phyloP scores from a whole-genome alignment of 2,888 invertebrate genomes.

The Drosophila niveifrons region DNA sequence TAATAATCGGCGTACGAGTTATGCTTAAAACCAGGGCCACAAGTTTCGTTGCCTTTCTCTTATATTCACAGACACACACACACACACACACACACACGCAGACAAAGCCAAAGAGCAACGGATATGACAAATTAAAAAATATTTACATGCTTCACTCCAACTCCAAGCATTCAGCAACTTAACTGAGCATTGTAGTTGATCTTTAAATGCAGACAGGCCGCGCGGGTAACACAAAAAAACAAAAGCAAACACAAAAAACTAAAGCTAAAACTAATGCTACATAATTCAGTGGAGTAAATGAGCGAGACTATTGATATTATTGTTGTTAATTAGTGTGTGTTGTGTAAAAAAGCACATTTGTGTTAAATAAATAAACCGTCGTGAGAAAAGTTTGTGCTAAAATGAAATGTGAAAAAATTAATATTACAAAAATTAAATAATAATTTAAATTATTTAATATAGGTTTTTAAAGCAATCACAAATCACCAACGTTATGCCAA shows the following conservation, averaged over 20 bases:
- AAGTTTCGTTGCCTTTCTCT: conserved; percentile 7
- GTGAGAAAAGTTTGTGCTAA: conserved; percentile 30
- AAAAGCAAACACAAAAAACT: conserved; percentile 32
- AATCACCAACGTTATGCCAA: conserved; percentile 27
- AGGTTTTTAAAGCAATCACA: conserved; percentile 28
- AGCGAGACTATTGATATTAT: conserved; percentile 36
- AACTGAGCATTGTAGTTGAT: conserved; percentile 46
- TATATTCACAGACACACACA: conserved; percentile 7
- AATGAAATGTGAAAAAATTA: conserved; percentile 29
- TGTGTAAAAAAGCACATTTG: conserved; percentile 69
- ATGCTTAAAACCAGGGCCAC: conserved; percentile 16
- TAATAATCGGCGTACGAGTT: conserved; percentile 18
- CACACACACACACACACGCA: conserved; percentile 20
- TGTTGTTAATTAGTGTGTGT: conserved; percentile 41
- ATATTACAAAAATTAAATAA: conserved; percentile 19
- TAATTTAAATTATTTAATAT: conserved; percentile 10
- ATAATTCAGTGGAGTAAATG: conserved; percentile 15
- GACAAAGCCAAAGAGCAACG: conserved; percentile 56
- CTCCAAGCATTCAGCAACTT: conserved; percentile 33
- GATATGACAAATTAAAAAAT: conserved; percentile 73
- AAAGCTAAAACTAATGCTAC: conserved; percentile 12
- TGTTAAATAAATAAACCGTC: conserved; percentile 55
- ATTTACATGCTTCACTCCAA: conserved; percentile 57
- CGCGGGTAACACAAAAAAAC: conserved; percentile 37
- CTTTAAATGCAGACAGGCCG: conserved; percentile 55